A percentile compares a stretch with the other conserved stretches of the same genome.
Evolutionary conservation across 2,113 vertebrate genomes (phyloP).

Genomic region (Ochotona curzoniae): DNA sequence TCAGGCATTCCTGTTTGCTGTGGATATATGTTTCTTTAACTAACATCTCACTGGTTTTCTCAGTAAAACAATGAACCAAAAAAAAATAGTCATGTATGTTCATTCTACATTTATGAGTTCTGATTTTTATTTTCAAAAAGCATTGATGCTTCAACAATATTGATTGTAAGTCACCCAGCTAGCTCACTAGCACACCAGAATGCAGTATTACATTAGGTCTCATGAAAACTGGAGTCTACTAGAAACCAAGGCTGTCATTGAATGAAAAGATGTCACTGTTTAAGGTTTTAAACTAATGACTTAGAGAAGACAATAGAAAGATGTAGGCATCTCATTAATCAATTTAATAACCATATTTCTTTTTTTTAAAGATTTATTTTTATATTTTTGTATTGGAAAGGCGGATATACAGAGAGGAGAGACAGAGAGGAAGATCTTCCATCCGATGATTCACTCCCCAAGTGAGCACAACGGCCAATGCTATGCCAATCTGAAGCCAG

Average conservation of each 20-base stretch:
- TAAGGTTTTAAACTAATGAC: background rate
- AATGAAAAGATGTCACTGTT: background rate
- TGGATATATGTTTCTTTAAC: background rate
- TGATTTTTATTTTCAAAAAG: background rate
- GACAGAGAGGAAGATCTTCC: too few species aligned
- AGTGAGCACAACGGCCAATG: too few species aligned
- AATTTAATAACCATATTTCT: too few species aligned
- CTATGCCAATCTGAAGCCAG: too few species aligned
- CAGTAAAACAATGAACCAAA: conserved; percentile 12
- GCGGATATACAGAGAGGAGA: too few species aligned
- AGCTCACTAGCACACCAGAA: background rate
- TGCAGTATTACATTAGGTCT: background rate
- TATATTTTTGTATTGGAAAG: too few species aligned
- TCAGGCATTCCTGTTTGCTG: background rate
- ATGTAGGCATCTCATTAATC: background rate
- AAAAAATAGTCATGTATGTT: background rate
- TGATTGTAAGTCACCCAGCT: background rate
- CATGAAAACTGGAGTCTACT: conserved; percentile 26
- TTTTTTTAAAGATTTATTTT: too few species aligned
- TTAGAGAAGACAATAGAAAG: background rate
- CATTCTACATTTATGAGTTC: background rate
- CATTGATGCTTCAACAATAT: background rate
- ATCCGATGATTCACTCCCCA: too few species aligned
- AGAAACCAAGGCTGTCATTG: background rate
- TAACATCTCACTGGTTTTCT: background rate